Base-by-base conservation (phyloP, 2,113 vertebrate genomes). In the Tetraodon nigroviridis region DNA sequence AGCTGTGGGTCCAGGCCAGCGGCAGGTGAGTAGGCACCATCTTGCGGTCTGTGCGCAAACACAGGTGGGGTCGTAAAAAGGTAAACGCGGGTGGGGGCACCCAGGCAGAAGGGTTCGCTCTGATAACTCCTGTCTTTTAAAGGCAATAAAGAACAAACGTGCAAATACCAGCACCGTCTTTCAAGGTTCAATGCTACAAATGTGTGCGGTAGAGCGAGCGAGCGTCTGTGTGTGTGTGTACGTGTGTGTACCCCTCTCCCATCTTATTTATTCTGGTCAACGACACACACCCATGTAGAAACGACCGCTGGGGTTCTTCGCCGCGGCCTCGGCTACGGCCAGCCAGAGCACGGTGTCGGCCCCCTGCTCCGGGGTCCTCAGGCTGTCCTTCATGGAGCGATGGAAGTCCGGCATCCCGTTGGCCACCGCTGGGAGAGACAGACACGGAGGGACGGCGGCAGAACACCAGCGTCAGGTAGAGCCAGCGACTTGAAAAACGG, bases 361-460 rank as follows among this genome's bases (percentile, higher is more conserved):
- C 0, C 90, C 91, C 78, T 92, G 90, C 55, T 91, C 90, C 0
- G 90, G 89, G 51, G 79, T 83, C 58, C 91, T 69, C 73, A 92
- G 82, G 24, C 86, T 90, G 24, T 85, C 83, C 80, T 86, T 87
- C 91, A 92, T 92, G 1, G 90, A 91, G 21, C 57, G 67, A 53
- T 92, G 87, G 82, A 92, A 92, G 58, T 92, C 90, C 44, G 91
- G 91, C 90, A 91, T 90, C 22, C 84, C 78, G 1, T 86, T 89
- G 40, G 88, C 86, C 51, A 92, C 87, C 1, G 88, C 91, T 92
- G 71, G 5, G 51, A 55, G n/a, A 56, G 5, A 58, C 17, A 44
- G 2, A 64, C 3, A 47, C 15, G 55, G 16, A 51, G 14, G 17
- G 3, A 17, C 22, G 45, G 1, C 17, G 22, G 22, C 2, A 57